Evolutionary conservation across 2,113 vertebrate genomes (phyloP).

Genomic region (Calidris pygmaea): DNA sequence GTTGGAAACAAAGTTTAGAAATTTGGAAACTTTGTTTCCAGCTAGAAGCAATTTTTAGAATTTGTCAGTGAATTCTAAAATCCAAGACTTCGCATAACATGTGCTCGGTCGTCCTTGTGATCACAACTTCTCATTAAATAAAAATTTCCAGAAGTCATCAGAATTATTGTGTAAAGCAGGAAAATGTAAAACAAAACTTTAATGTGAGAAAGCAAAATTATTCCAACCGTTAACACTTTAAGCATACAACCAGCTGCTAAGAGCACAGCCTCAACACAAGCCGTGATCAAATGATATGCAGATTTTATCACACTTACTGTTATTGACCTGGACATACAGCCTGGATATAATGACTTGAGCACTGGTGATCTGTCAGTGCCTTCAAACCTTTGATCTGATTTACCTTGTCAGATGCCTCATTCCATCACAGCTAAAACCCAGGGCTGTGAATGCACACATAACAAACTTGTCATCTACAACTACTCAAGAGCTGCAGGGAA

Average conservation of each 20-base stretch:
- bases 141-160: background rate
- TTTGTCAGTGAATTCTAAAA: background rate
- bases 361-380: background rate
- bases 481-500: background rate
- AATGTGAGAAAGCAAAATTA: background rate
- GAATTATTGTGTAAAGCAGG: background rate
- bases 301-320: background rate
- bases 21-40: background rate
- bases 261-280: background rate
- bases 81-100: background rate
- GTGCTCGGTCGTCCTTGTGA: background rate
- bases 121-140: background rate
- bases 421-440: background rate
- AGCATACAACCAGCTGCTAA: background rate
- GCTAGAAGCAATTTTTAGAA: background rate
- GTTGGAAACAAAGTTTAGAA: background rate
- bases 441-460: background rate
- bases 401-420: conserved; percentile 3
- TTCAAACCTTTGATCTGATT: background rate
- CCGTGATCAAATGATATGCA: background rate
- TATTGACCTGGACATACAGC: background rate
- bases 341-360: background rate
- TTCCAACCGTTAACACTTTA: background rate
- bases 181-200: background rate
- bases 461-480: background rate